Percentiles rank a stretch among this genome's conserved stretches.
phyloP scores from a whole-genome alignment of 2,888 invertebrate species.

The Tenthredo distinguenda region DNA sequence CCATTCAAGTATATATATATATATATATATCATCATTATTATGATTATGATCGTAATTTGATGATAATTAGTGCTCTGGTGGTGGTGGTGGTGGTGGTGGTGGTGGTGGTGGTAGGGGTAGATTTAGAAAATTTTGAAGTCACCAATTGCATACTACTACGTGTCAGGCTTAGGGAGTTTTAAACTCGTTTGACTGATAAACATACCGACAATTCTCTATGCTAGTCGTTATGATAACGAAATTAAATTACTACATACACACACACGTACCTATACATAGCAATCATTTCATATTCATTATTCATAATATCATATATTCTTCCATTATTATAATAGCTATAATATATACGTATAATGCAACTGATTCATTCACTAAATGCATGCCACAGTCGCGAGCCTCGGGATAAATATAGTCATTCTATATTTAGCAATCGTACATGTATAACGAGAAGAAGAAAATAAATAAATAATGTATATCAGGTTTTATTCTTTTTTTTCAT shows the following conservation, averaged over 20 bases:
- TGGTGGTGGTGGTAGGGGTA: not conserved
- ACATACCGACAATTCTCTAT: not conserved
- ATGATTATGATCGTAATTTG: not conserved
- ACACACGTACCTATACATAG: not conserved
- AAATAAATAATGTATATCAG: not conserved
- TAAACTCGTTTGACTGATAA: constrained; percentile 15
- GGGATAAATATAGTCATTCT: not conserved
- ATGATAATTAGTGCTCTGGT: not conserved
- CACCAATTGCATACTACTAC: not conserved
- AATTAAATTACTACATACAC: not conserved
- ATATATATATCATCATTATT: not conserved
- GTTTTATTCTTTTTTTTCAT: not conserved
- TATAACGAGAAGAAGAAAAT: not conserved
- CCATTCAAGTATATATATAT: not conserved
- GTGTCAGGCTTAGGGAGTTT: not conserved
- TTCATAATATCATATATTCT: too few species aligned
- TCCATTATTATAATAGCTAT: not conserved
- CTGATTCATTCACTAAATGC: constrained; percentile 24
- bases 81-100: not conserved
- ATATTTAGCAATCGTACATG: not conserved
- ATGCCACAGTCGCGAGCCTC: not conserved
- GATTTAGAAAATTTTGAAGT: not conserved
- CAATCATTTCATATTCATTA: too few species aligned
- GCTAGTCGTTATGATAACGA: constrained; percentile 19
- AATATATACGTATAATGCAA: not conserved